Percentiles rank a stretch among this genome's conserved stretches.
These are phyloP conservation scores for Isaurus tuberculatus DNA, from an alignment of 92 coral and sea anemone genomes.

Conservation along the genomic window DNA sequence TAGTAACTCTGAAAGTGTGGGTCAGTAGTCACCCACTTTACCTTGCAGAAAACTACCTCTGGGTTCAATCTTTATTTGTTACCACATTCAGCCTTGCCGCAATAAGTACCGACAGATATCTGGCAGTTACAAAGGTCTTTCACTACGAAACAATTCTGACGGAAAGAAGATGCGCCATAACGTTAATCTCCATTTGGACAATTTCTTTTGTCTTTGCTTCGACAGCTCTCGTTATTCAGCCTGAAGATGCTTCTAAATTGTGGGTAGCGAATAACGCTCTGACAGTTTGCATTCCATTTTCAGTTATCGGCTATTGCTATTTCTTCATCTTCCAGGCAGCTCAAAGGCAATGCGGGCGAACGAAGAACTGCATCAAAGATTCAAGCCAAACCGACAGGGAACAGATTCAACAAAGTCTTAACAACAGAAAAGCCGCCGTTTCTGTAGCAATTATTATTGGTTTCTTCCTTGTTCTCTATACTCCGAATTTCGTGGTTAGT, in stretches of 20 bases:
- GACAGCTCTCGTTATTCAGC: constrained; percentile 25
- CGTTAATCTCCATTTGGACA: constrained; percentile 41
- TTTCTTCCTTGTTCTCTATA: background rate
- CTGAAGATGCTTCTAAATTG: background rate
- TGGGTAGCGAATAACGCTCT: constrained; percentile 44
- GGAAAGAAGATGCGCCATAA: constrained; percentile 20
- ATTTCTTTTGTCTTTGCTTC: constrained; percentile 47
- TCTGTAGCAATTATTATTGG: background rate
- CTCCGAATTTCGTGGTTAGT: background rate
- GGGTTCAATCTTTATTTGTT: constrained; percentile 58
- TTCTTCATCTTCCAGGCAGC: constrained; percentile 48
- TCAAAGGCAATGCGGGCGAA: constrained; percentile 33
- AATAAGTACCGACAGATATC: constrained; percentile 57
- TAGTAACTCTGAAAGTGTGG: constrained; percentile 53
- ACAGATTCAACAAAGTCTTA: background rate
- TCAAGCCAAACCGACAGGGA: background rate
- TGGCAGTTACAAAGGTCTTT: constrained; percentile 60
- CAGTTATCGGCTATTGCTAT: constrained; percentile 51
- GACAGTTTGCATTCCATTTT: constrained; percentile 55
- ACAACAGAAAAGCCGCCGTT: background rate
- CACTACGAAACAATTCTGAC: constrained; percentile 45
- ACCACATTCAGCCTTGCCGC: constrained; percentile 67
- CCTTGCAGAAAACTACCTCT: constrained; percentile 52
- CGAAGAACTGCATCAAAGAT: background rate
- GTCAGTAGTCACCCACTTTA: constrained; percentile 57